Base-by-base conservation (phyloP, 1,140 invertebrate genomes). In the Vanessa tameamea region DNA sequence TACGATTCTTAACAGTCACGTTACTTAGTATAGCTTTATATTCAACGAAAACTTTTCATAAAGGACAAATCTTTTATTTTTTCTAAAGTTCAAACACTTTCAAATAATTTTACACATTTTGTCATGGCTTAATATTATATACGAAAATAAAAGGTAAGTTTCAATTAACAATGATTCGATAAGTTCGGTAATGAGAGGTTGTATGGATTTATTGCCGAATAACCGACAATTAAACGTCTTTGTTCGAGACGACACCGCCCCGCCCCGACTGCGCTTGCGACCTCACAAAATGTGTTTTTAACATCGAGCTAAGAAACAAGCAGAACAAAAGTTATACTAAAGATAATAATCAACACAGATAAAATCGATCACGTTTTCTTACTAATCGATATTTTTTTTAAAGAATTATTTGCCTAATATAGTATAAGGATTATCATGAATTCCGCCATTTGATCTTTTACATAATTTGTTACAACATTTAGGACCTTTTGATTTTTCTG, bases 121-220 rank as follows among this genome's bases (percentile, higher is more conserved):
- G 57, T 61, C 61, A 64, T 48, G 61, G 50, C 23, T 31, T 23
- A 50, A 69, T 61, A 31, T 31, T 61, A 61, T 43, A 37, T 61
- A 61, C 15, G 26, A 76, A 78, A 75, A 75, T 69, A 75, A 78
- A 76, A 76, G 51, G 12, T 50, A 63, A 70, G 76, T 84, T 89
- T 90, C 88, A 90, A 90, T 90, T 90, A 90, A 88, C 83, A 88
- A 88, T 83, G 82, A 83, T 86, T 80, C 83, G 86, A 87, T 86
- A 86, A 84, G 79, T 82, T 83, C 72, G 76, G 78, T 89, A 89
- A 89, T 89, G 85, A 88, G 83, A 69, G 87, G 87, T 87, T 89
- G 80, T 76, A 76, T 80, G 81, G 85, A 89, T 89, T 87, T 89
- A 89, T 87, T 77, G 82, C 66, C 77, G 76, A 77, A 79, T 81